These are phyloP conservation scores for Mustela lutreola DNA, from an alignment of 2,113 vertebrate species.

Conservation along the genomic window DNA sequence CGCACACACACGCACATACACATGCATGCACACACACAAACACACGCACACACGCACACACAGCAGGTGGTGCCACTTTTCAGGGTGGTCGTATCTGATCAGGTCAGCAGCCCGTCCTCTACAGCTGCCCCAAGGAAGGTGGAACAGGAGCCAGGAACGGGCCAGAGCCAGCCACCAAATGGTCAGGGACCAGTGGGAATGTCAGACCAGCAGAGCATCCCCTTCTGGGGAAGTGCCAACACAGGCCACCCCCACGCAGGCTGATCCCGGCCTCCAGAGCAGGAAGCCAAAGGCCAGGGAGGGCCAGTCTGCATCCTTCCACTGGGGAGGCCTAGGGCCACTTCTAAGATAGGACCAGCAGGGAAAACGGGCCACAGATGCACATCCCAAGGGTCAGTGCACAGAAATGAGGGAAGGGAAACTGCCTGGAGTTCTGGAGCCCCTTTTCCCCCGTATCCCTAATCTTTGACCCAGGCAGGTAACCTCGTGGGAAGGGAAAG, in stretches of 20 bases:
- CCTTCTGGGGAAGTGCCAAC: neutral
- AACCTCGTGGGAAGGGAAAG: neutral
- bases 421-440: neutral
- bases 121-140: neutral
- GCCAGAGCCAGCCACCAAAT: neutral
- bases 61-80: neutral
- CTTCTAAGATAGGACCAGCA: neutral
- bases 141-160: neutral
- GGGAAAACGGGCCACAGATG: too few species aligned
- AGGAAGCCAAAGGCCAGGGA: neutral
- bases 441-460: neutral
- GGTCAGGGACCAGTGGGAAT: neutral
- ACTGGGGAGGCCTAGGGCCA: neutral
- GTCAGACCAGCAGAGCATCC: neutral
- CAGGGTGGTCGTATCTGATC: neutral
- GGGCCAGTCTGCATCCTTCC: neutral
- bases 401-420: neutral
- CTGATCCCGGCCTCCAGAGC: neutral
- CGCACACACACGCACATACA: fast-evolving
- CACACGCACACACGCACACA: fast-evolving
- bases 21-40: too few species aligned
- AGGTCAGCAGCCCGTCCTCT: neutral
- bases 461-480: neutral
- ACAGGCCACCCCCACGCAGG: neutral
- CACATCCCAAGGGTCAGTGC: neutral